Conservation (phyloP, 1,140 invertebrate species). For the fruit fly (Drosophila melanogaster) region DNA sequence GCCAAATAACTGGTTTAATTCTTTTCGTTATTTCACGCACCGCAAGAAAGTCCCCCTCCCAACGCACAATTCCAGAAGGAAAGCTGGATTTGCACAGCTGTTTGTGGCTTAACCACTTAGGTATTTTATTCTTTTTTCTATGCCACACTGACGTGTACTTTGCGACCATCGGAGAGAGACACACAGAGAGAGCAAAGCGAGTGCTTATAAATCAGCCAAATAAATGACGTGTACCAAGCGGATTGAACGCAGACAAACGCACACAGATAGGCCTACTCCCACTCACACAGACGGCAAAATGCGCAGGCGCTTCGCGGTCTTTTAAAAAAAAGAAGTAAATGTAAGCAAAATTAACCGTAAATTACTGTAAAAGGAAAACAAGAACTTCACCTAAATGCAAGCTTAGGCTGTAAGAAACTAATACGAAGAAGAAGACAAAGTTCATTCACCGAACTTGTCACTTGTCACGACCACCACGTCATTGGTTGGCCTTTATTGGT, state of each 20-base stretch:
- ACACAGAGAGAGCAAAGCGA: not conserved
- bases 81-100: slow-evolving; percentile 57
- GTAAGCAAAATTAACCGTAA: slow-evolving; percentile 5
- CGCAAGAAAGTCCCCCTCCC: slow-evolving; percentile 53
- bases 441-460: slow-evolving; percentile 19
- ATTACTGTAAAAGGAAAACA: slow-evolving; percentile 14
- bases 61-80: slow-evolving; percentile 3
- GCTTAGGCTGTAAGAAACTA: not conserved
- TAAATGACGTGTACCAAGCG: slow-evolving; percentile 73
- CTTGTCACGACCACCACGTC: slow-evolving; percentile 30
- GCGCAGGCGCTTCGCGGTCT: slow-evolving; percentile 57
- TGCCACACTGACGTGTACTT: slow-evolving; percentile 61
- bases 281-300: slow-evolving; percentile 18
- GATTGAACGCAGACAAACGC: slow-evolving; percentile 51
- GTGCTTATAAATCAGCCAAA: slow-evolving; percentile 45
- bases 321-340: not conserved
- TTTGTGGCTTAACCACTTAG: slow-evolving; percentile 18
- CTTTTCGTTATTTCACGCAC: slow-evolving; percentile 21
- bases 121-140: slow-evolving; percentile 19
- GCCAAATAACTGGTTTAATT: slow-evolving; percentile 53
- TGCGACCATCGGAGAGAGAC: slow-evolving; percentile 12
- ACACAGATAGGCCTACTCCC: slow-evolving; percentile 5
- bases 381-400: not conserved
- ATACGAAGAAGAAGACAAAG: not conserved
- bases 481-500: slow-evolving; percentile 2